Evolutionary conservation across 2,797 vertebrate species (phyloP).

Genomic region (Microcaecilia unicolor): DNA sequence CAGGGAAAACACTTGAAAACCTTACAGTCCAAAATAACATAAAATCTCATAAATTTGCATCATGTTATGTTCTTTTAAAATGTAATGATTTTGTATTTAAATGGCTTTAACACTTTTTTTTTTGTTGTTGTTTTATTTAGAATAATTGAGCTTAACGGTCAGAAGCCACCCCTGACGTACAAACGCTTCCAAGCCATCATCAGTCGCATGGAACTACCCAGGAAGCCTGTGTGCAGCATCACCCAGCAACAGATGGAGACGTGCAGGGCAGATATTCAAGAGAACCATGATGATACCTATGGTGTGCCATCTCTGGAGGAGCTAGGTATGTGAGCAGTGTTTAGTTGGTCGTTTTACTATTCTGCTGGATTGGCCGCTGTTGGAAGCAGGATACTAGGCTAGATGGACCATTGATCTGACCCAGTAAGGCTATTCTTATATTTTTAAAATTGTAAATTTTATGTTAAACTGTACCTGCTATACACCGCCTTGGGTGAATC

Average conservation of each 20-base stretch:
- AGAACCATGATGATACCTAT: slow-evolving; percentile 79
- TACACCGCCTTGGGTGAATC: too few relatives aligned
- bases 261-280: slow-evolving; percentile 69
- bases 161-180: slow-evolving; percentile 88
- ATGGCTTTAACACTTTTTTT: not conserved
- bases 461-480: too few relatives aligned
- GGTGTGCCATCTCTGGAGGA: slow-evolving; percentile 90
- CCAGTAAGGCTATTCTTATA: too few relatives aligned
- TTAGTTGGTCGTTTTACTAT: too few relatives aligned
- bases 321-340: slow-evolving; percentile 76
- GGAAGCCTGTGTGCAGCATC: slow-evolving; percentile 70
- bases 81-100: not conserved
- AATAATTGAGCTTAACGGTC: slow-evolving; percentile 90
- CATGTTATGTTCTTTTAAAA: too few relatives aligned
- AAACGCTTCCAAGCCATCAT: slow-evolving; percentile 94
- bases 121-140: slow-evolving; percentile 57
- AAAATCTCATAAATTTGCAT: too few relatives aligned
- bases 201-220: slow-evolving; percentile 83
- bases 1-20: too few relatives aligned
- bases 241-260: slow-evolving; percentile 79
- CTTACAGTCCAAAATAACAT: too few relatives aligned
- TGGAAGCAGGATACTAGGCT: too few relatives aligned
- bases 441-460: too few relatives aligned
- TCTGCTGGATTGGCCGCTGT: too few relatives aligned
- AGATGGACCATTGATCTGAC: too few relatives aligned